Conservation (phyloP, 2,888 invertebrate species). For the Eueremaeus valkanovi region DNA sequence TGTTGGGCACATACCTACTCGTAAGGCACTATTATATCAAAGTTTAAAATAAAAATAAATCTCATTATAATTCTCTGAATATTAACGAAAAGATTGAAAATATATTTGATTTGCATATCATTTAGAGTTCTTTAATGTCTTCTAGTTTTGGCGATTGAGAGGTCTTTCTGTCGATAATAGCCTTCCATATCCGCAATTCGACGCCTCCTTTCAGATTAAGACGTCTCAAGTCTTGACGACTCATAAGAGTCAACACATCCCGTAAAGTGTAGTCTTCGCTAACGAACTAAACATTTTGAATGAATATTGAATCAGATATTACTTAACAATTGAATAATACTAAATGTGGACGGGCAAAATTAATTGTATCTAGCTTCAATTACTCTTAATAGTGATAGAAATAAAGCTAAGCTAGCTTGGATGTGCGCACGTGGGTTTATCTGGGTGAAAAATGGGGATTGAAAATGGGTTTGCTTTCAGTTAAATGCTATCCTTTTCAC, state of each 20-base stretch:
- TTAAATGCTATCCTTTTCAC: too few species aligned
- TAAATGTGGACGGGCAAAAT: not conserved
- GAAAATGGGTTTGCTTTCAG: too few species aligned
- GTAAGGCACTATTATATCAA: constrained; percentile 12
- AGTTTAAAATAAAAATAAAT: not conserved
- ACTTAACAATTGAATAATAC: not conserved
- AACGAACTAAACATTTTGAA: constrained; percentile 58
- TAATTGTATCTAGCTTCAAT: too few species aligned
- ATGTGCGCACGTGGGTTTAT: not conserved
- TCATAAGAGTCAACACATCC: constrained; percentile 73
- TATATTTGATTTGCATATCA: not conserved
- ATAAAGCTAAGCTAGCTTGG: not conserved
- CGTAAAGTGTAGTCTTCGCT: constrained; percentile 69
- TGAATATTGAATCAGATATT: constrained; percentile 44
- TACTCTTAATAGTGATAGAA: too few species aligned
- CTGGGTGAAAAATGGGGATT: too few species aligned
- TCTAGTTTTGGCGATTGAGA: not conserved
- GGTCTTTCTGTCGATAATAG: constrained; percentile 60
- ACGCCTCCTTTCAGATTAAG: constrained; percentile 76
- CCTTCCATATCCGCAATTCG: constrained; percentile 78
- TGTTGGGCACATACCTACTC: not conserved
- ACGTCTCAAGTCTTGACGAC: constrained; percentile 73
- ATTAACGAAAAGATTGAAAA: not conserved
- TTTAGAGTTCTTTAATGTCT: not conserved
- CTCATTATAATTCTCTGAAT: not conserved